Percentiles rank a stretch among this genome's conserved stretches.
Conservation (phyloP, 30 jellyfish, hydroid and myxozoan species). For the Cassiopea xamachana region DNA sequence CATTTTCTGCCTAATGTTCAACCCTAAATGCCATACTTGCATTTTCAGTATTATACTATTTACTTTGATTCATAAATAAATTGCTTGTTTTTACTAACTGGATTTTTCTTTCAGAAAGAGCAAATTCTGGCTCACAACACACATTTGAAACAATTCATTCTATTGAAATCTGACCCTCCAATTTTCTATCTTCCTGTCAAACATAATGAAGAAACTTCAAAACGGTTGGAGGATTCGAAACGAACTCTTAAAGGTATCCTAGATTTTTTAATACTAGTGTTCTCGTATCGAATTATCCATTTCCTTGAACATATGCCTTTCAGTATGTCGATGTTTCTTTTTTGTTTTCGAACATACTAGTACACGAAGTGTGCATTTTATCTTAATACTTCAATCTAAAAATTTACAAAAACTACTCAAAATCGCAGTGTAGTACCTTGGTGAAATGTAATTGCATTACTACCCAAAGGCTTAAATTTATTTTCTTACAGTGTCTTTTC, state of each 20-base stretch:
- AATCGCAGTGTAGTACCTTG: too few relatives aligned
- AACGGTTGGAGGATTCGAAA: conserved; percentile 75
- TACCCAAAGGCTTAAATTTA: too few relatives aligned
- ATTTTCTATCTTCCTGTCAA: conserved; percentile 85
- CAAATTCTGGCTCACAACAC: conserved; percentile 72
- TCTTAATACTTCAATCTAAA: too few relatives aligned
- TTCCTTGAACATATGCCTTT: background rate
- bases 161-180: conserved; percentile 82
- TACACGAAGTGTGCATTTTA: too few relatives aligned
- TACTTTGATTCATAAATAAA: background rate
- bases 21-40: too few relatives aligned
- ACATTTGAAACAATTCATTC: conserved; percentile 68
- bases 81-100: background rate
- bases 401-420: too few relatives aligned
- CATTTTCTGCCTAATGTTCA: too few relatives aligned
- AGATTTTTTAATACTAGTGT: background rate
- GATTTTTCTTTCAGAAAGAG: conserved; percentile 63
- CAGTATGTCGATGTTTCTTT: background rate
- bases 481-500: too few relatives aligned
- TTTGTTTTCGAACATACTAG: too few relatives aligned
- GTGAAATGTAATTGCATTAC: too few relatives aligned
- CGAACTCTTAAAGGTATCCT: conserved; percentile 69
- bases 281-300: background rate
- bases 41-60: too few relatives aligned
- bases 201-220: conserved; percentile 82